Conservation (phyloP, 1,140 invertebrate genomes). For the Lordiphosa collinella region DNA sequence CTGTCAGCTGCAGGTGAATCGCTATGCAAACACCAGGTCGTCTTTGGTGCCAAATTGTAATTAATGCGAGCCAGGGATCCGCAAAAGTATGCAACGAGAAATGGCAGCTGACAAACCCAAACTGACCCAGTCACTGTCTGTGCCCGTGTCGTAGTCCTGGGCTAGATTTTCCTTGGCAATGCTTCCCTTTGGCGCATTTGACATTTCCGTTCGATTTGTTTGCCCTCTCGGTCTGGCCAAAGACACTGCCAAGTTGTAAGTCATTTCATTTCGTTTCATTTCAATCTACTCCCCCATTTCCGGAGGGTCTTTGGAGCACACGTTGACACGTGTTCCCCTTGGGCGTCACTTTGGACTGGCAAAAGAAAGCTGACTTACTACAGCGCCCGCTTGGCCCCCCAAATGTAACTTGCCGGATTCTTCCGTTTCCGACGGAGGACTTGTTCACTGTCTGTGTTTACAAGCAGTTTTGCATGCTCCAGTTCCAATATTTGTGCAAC, state of each 20-base stretch:
- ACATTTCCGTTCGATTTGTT: conserved; percentile 79
- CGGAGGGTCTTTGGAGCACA: conserved; percentile 41
- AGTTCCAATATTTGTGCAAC: conserved; percentile 53
- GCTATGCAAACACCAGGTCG: conserved; percentile 1
- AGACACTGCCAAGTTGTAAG: conserved; percentile 40
- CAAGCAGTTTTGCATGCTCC: conserved; percentile 56
- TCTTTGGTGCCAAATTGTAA: conserved; percentile 35
- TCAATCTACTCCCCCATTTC: conserved; percentile 56
- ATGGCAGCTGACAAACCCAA: conserved; percentile 33
- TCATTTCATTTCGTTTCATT: conserved; percentile 54
- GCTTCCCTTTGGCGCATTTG: conserved; percentile 73
- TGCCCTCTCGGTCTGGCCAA: conserved; percentile 17
- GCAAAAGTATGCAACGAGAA: conserved; percentile 26
- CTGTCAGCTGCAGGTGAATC: conserved; percentile 31
- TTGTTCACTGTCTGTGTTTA: conserved; percentile 57
- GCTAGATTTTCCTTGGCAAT: conserved; percentile 58
- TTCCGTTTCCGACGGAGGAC: neutral
- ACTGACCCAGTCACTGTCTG: conserved; percentile 36
- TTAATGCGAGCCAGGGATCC: conserved; percentile 48
- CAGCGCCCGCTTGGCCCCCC: conserved; percentile 32
- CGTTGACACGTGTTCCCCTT: conserved; percentile 60
- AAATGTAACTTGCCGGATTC: conserved; percentile 27
- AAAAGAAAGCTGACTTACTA: conserved; percentile 43
- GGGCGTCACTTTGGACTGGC: conserved; percentile 31
- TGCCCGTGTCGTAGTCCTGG: conserved; percentile 27